Evolutionary conservation across 2,888 invertebrate genomes (phyloP).

Genomic region (Lithophane ornitopus): DNA sequence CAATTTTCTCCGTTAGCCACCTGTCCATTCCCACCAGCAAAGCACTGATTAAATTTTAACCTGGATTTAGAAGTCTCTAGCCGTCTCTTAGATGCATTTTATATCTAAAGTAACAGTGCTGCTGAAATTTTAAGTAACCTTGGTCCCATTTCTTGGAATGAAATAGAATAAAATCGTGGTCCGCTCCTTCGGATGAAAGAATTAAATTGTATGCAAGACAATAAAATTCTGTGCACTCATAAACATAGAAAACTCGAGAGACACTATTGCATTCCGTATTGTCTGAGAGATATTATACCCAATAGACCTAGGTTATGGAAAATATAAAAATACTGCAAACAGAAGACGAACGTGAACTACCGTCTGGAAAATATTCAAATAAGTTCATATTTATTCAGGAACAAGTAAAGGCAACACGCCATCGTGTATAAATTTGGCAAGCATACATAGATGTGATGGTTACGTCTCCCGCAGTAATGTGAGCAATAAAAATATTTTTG

Average conservation of each 20-base stretch:
- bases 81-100: conserved; percentile 49
- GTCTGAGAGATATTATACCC: conserved; percentile 57
- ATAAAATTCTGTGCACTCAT: conserved; percentile 34
- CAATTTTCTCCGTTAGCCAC: conserved; percentile 32
- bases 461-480: conserved; percentile 68
- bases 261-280: conserved; percentile 35
- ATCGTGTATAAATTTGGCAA: conserved; percentile 68
- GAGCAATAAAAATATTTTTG: conserved; percentile 66
- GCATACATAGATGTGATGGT: conserved; percentile 68
- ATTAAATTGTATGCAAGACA: conserved; percentile 34
- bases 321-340: conserved; percentile 45
- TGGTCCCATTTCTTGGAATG: conserved; percentile 27
- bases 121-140: conserved; percentile 46
- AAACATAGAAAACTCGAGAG: conserved; percentile 31
- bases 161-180: conserved; percentile 23
- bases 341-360: conserved; percentile 38
- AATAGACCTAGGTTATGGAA: conserved; percentile 47
- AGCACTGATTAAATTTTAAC: conserved; percentile 59
- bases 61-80: conserved; percentile 36
- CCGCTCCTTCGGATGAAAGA: conserved; percentile 13
- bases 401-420: conserved; percentile 54
- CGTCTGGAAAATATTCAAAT: conserved; percentile 72
- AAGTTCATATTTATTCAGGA: conserved; percentile 67
- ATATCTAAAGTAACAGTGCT: conserved; percentile 34
- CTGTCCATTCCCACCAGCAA: conserved; percentile 41